phyloP scores from a whole-genome alignment of 2,888 invertebrate genomes.

The Amiota mariae region DNA sequence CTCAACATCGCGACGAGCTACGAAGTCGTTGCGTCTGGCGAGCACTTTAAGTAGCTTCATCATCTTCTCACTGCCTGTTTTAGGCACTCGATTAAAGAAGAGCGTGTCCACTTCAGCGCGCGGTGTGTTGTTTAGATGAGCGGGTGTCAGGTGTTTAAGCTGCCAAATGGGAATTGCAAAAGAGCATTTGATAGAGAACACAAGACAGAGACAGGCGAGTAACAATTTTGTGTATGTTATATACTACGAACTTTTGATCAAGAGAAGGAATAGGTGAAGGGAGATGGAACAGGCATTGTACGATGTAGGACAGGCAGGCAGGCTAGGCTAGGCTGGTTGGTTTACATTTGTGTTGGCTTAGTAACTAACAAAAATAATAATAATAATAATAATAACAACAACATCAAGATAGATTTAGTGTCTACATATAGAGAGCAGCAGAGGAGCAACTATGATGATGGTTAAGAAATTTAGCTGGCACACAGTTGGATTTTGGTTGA shows the following conservation, averaged over 20 bases:
- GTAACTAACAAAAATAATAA: too few relatives aligned
- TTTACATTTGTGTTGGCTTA: too few relatives aligned
- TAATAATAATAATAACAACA: too few relatives aligned
- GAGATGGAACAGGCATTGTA: constrained; percentile 10
- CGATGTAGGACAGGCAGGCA: not conserved
- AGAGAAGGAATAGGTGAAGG: not conserved
- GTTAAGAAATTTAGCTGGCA: too few relatives aligned
- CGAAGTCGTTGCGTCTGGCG: constrained; percentile 78
- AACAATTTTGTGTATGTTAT: not conserved
- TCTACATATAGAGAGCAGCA: too few relatives aligned
- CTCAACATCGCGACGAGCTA: constrained; percentile 86
- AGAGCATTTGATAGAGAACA: constrained; percentile 43
- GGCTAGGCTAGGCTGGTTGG: too few relatives aligned
- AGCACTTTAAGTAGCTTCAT: constrained; percentile 86
- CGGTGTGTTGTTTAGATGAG: constrained; percentile 63
- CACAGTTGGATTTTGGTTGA: too few relatives aligned
- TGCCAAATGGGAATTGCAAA: constrained; percentile 54
- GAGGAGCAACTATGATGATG: too few relatives aligned
- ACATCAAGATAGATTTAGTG: too few relatives aligned
- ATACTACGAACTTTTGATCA: not conserved
- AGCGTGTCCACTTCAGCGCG: constrained; percentile 78
- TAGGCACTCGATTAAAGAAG: constrained; percentile 92
- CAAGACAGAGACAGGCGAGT: not conserved
- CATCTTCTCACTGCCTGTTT: constrained; percentile 91
- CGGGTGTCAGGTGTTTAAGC: constrained; percentile 52